Evolutionary conservation across 2,113 vertebrate species (phyloP), one percentile per base, ranked within the genome.

Genomic region (Lasiurus cinereus): DNA sequence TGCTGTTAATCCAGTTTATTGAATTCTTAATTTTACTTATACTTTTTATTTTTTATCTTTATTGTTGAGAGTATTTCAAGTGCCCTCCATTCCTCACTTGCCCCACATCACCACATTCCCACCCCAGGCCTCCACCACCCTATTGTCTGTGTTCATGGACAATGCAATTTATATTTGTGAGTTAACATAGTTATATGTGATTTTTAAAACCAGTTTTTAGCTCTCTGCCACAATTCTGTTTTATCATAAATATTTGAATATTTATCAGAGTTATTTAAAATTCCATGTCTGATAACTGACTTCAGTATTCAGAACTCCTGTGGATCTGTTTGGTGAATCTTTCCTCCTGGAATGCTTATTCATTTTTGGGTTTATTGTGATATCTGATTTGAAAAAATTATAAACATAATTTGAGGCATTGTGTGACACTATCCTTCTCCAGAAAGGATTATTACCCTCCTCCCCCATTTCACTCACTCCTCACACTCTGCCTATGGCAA

Each of bases 1-100:
- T 73, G 19, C 27, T 91, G 18, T n/a, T 89, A 39, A 56, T 83
- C 59, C 86, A 52, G 72, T 76, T 77, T 92, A 67, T 78, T 84
- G 59, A 5, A 3, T 67, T 88, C 9, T 67, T 93, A 59, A 64
- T 77, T 93, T 92, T 76, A 62, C 56, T 4, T 62, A 62, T 62
- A 11, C 56, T 27, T 62, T 62, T 27, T 62, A 24, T 11, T 62
- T 62, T 62, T 24, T 62, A 24, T 62, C 9, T 62, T 62, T 24
- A 62, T 62, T 62, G 59, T 62, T 62, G 59, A 27, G 10, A 62
- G 24, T 62, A 62, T 62, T 62, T 27, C 10, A 27, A 27, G 22
- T 62, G 24, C 24, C 59, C 24, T 12, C 24, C 22, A 27, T 62
- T 62, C 22, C 22, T 9, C 22, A 3, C 59, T 27, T 62, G 24